Conservation (phyloP, 1,140 invertebrate species). For the Monochamus saltuarius region DNA sequence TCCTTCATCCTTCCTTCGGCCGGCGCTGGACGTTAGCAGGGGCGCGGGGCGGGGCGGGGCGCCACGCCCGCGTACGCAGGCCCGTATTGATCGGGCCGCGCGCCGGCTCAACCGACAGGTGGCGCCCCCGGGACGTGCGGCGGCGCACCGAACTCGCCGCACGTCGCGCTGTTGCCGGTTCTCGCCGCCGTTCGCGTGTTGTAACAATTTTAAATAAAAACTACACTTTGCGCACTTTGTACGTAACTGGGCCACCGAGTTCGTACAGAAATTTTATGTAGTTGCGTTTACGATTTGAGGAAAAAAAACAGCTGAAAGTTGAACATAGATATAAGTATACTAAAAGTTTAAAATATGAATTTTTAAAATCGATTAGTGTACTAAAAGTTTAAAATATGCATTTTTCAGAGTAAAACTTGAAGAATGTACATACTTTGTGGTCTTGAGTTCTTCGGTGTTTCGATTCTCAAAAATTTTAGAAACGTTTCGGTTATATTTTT, state of each 20-base stretch:
- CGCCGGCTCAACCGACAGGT: conserved; percentile 20
- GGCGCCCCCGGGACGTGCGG: conserved; percentile 34
- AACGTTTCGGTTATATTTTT: no score
- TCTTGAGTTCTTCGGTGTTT: no score
- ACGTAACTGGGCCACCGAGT: not conserved
- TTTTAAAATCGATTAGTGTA: no score
- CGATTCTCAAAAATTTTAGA: no score
- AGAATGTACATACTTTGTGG: no score
- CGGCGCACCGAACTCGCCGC: conserved; percentile 30
- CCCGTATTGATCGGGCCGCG: conserved; percentile 42
- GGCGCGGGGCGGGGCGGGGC: not conserved
- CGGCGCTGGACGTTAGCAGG: not conserved
- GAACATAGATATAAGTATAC: no score
- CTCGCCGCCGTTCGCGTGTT: not conserved
- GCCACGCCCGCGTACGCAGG: conserved; percentile 41
- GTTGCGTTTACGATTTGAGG: no score
- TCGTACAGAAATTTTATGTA: no score
- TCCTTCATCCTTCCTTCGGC: conserved; percentile 15
- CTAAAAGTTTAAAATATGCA: no score
- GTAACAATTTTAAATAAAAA: conserved; percentile 7
- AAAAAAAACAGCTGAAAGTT: no score
- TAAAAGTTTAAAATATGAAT: no score
- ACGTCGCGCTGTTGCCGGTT: conserved; percentile 7
- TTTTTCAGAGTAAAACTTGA: no score
- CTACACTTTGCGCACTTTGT: conserved; percentile 6